Percentiles rank a stretch among this genome's conserved stretches.
Conservation (phyloP, 1,140 invertebrate species). For the Diabrotica virgifera region DNA sequence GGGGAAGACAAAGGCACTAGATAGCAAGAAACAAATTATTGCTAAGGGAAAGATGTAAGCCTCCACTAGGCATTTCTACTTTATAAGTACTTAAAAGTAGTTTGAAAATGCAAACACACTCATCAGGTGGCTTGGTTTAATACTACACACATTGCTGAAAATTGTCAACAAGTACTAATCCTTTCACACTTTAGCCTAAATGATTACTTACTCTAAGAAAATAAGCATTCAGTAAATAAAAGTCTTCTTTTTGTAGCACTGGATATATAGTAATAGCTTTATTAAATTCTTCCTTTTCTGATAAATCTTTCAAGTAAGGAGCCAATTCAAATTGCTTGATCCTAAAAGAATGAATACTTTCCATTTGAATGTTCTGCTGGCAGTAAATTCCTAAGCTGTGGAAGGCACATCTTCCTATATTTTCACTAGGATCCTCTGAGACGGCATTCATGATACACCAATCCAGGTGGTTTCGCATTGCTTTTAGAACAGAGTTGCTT, state of each 20-base stretch:
- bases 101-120: too few relatives aligned
- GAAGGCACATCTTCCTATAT: conserved; percentile 77
- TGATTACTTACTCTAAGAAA: conserved; percentile 58
- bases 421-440: conserved; percentile 73
- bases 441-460: conserved; percentile 83
- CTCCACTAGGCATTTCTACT: too few relatives aligned
- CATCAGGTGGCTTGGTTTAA: too few relatives aligned
- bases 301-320: conserved; percentile 50
- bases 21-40: too few relatives aligned
- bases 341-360: conserved; percentile 53
- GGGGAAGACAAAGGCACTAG: too few relatives aligned
- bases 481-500: conserved; percentile 72
- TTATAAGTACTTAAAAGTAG: too few relatives aligned
- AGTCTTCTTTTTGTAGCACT: conserved; percentile 58
- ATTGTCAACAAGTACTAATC: too few relatives aligned
- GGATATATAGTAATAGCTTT: conserved; percentile 64
- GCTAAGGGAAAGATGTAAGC: too few relatives aligned
- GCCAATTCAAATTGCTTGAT: conserved; percentile 55
- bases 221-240: conserved; percentile 70
- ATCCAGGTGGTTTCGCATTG: conserved; percentile 70
- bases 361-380: conserved; percentile 51
- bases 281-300: conserved; percentile 52
- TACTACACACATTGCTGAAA: conserved; percentile 3
- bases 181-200: too few relatives aligned
- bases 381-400: conserved; percentile 66